These are phyloP conservation scores for Eleginops maclovinus DNA, from an alignment of 2,113 vertebrate species.

Conservation along the genomic window DNA sequence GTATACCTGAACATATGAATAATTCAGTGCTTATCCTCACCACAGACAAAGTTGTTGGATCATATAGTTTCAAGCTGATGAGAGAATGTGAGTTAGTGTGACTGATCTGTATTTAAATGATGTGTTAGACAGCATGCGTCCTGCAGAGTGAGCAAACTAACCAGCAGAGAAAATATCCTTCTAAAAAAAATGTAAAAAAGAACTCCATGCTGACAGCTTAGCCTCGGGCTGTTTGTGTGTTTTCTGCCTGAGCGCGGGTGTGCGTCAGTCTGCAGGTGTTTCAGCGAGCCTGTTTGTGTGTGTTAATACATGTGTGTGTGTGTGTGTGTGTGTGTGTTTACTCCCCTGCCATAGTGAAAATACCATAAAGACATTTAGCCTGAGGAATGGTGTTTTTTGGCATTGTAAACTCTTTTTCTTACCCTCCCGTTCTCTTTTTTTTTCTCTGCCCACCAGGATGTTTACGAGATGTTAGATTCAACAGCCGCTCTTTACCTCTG, in stretches of 20 bases:
- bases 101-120: conserved; percentile 66
- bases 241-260: conserved; percentile 19
- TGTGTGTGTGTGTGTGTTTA: conserved; percentile 38
- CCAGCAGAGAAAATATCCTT: conserved; percentile 52
- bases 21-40: conserved; percentile 25
- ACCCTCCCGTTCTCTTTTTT: neutral
- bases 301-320: conserved; percentile 25
- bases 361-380: conserved; percentile 62
- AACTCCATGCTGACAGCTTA: conserved; percentile 61
- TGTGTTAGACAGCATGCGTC: conserved; percentile 37
- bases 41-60: conserved; percentile 26
- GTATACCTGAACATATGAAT: neutral
- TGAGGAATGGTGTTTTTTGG: conserved; percentile 45
- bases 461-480: conserved; percentile 89
- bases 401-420: conserved; percentile 22
- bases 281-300: conserved; percentile 33
- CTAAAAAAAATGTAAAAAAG: conserved; percentile 36
- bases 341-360: conserved; percentile 43
- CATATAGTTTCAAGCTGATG: conserved; percentile 31
- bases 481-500: conserved; percentile 85
- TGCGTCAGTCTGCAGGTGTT: conserved; percentile 45
- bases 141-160: conserved; percentile 55
- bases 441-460: conserved; percentile 82
- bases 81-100: conserved; percentile 33
- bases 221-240: conserved; percentile 72